A percentile compares a stretch with the other conserved stretches of the same genome.
These are phyloP conservation scores for Coregonus clupeaformis DNA, from an alignment of 2,113 vertebrate genomes.

Conservation along the genomic window DNA sequence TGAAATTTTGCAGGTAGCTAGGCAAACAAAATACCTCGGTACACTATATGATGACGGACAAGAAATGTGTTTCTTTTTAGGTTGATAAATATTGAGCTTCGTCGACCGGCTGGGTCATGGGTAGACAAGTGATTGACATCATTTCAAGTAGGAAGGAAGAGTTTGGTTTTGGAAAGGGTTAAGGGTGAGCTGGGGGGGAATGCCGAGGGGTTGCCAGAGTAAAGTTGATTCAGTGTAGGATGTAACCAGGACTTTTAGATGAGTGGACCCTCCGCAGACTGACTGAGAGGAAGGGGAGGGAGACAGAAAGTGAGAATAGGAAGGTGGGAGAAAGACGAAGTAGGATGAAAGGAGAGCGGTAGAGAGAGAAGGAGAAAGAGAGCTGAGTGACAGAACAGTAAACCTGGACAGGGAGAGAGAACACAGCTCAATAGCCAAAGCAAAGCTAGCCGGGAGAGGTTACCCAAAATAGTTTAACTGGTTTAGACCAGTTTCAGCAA, in stretches of 20 bases:
- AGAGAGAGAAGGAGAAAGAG: background rate
- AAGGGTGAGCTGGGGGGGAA: slow-evolving; percentile 41
- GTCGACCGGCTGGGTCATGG: slow-evolving; percentile 15
- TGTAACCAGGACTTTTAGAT: slow-evolving; percentile 5
- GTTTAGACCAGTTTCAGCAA: background rate
- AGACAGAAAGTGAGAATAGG: background rate
- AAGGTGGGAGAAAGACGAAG: background rate
- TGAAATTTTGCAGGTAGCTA: slow-evolving; percentile 44
- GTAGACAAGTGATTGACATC: slow-evolving; percentile 58
- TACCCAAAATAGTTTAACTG: too few species aligned
- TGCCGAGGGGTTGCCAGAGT: slow-evolving; percentile 48
- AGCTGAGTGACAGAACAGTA: slow-evolving; percentile 5
- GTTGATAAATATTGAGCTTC: slow-evolving; percentile 49
- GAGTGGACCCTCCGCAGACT: slow-evolving; percentile 44
- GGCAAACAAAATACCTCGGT: slow-evolving; percentile 37
- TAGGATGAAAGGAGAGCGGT: background rate
- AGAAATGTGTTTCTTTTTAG: slow-evolving; percentile 48
- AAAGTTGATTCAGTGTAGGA: slow-evolving; percentile 63
- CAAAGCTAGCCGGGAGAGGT: too few species aligned
- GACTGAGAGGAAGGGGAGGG: slow-evolving; percentile 2
- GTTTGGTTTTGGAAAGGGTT: slow-evolving; percentile 37
- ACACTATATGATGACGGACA: too few species aligned
- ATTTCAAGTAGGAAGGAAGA: slow-evolving; percentile 54
- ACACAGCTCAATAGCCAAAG: too few species aligned
- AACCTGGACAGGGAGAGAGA: background rate